A percentile compares a stretch with the other conserved stretches of the same genome.
Conservation (phyloP, 2,888 invertebrate species). For the Synergus japonicus region DNA sequence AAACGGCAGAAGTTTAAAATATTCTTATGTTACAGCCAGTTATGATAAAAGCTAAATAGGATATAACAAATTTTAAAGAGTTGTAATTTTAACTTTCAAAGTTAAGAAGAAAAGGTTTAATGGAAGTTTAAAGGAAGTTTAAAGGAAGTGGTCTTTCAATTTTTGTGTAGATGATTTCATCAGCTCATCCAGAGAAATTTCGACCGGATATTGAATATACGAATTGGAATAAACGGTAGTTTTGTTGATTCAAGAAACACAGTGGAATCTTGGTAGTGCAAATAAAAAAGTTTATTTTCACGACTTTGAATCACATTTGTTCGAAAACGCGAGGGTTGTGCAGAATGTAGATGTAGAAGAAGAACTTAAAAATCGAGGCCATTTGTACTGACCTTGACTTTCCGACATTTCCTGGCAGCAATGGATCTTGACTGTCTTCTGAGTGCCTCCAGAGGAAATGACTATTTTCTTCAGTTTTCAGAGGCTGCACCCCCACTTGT, state of each 20-base stretch:
- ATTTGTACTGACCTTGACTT: slow-evolving; percentile 85
- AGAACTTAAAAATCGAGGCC: not conserved
- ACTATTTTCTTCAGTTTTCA: slow-evolving; percentile 76
- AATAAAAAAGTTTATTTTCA: slow-evolving; percentile 25
- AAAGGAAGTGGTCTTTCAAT: no score
- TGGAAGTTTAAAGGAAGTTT: no score
- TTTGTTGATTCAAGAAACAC: slow-evolving; percentile 13
- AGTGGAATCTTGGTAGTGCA: not conserved
- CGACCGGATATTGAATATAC: not conserved
- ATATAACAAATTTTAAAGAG: no score
- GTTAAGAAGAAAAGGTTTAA: no score
- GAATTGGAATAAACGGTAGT: slow-evolving; percentile 5
- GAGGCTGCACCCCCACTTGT: slow-evolving; percentile 78
- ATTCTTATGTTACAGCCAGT: no score
- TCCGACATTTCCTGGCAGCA: slow-evolving; percentile 88
- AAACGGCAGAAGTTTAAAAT: no score
- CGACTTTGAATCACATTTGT: not conserved
- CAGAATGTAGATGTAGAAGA: not conserved
- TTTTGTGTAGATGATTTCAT: not conserved
- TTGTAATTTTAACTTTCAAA: no score
- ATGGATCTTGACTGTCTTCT: slow-evolving; percentile 91
- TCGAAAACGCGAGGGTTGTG: not conserved
- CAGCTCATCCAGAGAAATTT: not conserved
- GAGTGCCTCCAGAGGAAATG: slow-evolving; percentile 86
- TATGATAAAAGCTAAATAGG: no score